Evolutionary conservation across 2,888 invertebrate genomes (phyloP).

Genomic region (Sycophila texana): DNA sequence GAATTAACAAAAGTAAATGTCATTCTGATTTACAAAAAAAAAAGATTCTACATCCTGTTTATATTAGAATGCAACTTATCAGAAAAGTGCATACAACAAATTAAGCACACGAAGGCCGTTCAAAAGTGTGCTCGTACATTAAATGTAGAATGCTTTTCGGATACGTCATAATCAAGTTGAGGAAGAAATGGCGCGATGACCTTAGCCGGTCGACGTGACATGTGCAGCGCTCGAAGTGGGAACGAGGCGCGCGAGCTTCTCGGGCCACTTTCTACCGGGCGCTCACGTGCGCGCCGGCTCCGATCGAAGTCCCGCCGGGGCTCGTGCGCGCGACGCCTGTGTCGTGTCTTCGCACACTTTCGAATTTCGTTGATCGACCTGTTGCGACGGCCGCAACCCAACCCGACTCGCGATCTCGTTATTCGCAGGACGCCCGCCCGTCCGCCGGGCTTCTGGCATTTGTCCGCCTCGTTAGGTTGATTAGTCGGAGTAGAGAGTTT

Average conservation of each 20-base stretch:
- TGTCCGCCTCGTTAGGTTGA: conserved; percentile 30
- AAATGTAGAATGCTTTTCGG: background rate
- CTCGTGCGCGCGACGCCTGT: conserved; percentile 15
- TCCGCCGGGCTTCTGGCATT: conserved; percentile 17
- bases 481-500: conserved; percentile 35
- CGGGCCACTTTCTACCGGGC: conserved; percentile 30
- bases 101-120: no score
- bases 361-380: conserved; percentile 45
- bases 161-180: background rate
- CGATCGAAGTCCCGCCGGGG: conserved; percentile 1
- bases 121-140: background rate
- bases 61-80: no score
- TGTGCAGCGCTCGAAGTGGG: conserved; percentile 17
- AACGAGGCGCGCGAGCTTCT: conserved; percentile 24
- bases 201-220: conserved; percentile 22
- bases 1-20: no score
- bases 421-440: conserved; percentile 3
- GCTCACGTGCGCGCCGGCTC: conserved; percentile 26
- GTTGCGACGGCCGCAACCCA: conserved; percentile 6
- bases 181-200: conserved; percentile 3
- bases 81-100: no score
- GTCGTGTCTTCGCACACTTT: conserved; percentile 43
- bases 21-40: no score
- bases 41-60: no score
- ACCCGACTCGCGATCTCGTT: conserved; percentile 9